Conservation (phyloP, 2,888 invertebrate species). For the Nipponacmea schrenckii region DNA sequence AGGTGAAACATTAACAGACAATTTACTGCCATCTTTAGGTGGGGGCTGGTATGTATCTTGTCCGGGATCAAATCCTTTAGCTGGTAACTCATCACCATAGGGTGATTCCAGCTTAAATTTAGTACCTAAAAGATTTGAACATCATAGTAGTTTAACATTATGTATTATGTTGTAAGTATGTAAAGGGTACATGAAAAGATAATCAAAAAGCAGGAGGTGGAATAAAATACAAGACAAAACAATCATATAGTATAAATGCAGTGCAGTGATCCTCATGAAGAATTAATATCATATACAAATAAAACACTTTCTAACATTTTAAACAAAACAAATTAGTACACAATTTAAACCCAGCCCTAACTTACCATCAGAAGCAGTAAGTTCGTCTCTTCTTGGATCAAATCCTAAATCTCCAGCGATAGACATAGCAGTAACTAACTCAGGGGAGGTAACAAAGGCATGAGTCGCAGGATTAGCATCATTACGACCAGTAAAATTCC, state of each 20-base stretch:
- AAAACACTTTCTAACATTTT: too few relatives aligned
- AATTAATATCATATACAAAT: too few relatives aligned
- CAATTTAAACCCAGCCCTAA: not conserved
- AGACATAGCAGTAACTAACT: slow-evolving; percentile 93
- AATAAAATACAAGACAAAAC: too few relatives aligned
- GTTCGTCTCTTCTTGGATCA: slow-evolving; percentile 87
- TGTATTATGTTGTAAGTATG: not conserved
- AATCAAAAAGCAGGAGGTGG: too few relatives aligned
- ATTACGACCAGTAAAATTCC: slow-evolving; percentile 95
- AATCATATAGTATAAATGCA: too few relatives aligned
- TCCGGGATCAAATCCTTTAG: slow-evolving; percentile 95
- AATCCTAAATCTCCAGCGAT: slow-evolving; percentile 89
- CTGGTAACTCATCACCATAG: slow-evolving; percentile 84
- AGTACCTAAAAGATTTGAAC: slow-evolving; percentile 72
- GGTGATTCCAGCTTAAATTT: slow-evolving; percentile 82
- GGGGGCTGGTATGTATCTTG: slow-evolving; percentile 94
- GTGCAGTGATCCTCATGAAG: too few relatives aligned
- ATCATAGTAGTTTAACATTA: not conserved
- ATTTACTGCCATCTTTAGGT: slow-evolving; percentile 74
- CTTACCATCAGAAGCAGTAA: slow-evolving; percentile 79
- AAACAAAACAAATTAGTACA: too few relatives aligned
- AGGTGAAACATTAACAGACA: slow-evolving; percentile 84
- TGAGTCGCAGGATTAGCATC: slow-evolving; percentile 97
- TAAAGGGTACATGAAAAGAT: slow-evolving; percentile 8
- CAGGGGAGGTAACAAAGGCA: slow-evolving; percentile 97